A percentile compares a stretch with the other conserved stretches of the same genome.
Evolutionary conservation across 2,888 invertebrate species (phyloP).

Genomic region (Zhuqinia jingwanae): DNA sequence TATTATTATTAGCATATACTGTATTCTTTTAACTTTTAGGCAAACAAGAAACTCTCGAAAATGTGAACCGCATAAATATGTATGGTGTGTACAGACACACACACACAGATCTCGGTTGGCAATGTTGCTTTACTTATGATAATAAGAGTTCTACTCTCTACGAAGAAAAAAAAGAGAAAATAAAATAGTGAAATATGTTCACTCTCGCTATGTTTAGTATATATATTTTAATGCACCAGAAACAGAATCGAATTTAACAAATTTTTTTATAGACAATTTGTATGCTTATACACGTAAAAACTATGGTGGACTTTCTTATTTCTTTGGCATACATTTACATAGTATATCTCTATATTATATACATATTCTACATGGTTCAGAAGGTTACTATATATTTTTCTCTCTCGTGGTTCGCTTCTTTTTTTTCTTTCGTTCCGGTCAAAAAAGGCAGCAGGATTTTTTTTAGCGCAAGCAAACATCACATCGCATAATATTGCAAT

Average conservation of each 20-base stretch:
- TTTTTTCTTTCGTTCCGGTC: constrained; percentile 6
- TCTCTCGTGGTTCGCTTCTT: neutral
- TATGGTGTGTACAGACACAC: neutral
- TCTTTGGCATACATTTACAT: constrained; percentile 40
- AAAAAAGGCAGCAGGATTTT: constrained; percentile 13
- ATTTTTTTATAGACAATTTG: constrained; percentile 54
- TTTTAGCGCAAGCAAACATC: constrained; percentile 6
- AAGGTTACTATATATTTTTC: too few relatives aligned
- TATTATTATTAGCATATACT: neutral
- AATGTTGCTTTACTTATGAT: neutral
- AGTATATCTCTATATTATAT: too few relatives aligned
- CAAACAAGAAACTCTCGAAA: neutral
- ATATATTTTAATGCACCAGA: constrained; percentile 22
- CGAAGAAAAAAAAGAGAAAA: neutral
- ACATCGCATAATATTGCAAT: neutral
- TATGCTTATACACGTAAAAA: constrained; percentile 50
- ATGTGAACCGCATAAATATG: neutral
- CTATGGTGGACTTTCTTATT: neutral
- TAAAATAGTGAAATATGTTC: constrained; percentile 19
- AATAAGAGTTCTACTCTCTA: neutral
- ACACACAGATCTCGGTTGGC: neutral
- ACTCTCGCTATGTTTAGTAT: too few relatives aligned
- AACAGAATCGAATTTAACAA: constrained; percentile 53
- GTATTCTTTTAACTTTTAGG: neutral
- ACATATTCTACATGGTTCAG: too few relatives aligned